Evolutionary conservation across 2,888 invertebrate species (phyloP).

Genomic region (Gibbula magus): DNA sequence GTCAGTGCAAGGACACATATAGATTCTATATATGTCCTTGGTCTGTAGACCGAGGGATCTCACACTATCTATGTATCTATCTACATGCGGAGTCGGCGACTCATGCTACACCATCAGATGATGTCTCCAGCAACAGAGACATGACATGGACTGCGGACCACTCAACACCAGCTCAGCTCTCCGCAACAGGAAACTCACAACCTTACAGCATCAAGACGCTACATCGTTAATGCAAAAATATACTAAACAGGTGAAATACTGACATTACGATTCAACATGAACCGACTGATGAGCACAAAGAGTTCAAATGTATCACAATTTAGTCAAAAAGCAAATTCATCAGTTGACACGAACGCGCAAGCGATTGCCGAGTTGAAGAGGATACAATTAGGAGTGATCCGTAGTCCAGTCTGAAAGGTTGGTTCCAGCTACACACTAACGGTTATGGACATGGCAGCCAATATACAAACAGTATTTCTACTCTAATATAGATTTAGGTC

Average conservation of each 20-base stretch:
- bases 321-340: not conserved
- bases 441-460: conserved; percentile 4
- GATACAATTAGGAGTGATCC: not conserved
- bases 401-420: not conserved
- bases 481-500: conserved; percentile 2
- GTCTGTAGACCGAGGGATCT: too few species aligned
- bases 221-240: not conserved
- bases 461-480: conserved; percentile 1
- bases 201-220: not conserved
- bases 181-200: not conserved
- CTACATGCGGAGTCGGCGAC: too few species aligned
- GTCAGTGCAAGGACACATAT: too few species aligned
- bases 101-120: too few species aligned
- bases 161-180: too few species aligned
- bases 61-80: too few species aligned
- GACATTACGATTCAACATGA: not conserved
- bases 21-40: too few species aligned
- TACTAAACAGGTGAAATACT: not conserved
- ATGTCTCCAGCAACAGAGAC: too few species aligned
- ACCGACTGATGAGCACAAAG: not conserved
- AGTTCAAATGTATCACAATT: not conserved
- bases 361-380: not conserved
- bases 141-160: too few species aligned
- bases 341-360: not conserved
- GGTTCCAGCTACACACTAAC: not conserved